Conservation (phyloP, 2,113 vertebrate species). For the Todiramphus saurophagus region DNA sequence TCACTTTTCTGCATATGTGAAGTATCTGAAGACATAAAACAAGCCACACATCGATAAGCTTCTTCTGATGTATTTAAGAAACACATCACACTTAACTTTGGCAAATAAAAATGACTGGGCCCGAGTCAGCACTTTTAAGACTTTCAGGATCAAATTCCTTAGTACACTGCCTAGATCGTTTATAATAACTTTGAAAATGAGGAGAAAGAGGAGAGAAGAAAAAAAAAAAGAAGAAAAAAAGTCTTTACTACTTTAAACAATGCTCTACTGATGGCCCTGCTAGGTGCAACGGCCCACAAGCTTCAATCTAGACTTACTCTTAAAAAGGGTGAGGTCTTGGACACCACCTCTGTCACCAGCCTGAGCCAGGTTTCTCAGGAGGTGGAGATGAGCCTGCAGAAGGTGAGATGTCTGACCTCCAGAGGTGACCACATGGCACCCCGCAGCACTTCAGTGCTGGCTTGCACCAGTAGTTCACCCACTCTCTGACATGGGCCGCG, state of each 20-base stretch:
- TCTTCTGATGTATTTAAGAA: not conserved
- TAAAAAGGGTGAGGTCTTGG: not conserved
- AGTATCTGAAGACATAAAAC: constrained; percentile 7
- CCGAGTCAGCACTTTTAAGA: constrained; percentile 16
- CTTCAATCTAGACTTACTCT: not conserved
- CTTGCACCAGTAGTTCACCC: not conserved
- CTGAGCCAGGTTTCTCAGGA: not conserved
- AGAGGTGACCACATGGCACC: not conserved
- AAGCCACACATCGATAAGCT: not conserved
- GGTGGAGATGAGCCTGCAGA: not conserved
- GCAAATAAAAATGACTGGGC: not conserved
- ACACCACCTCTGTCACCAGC: not conserved
- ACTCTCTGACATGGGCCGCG: not conserved
- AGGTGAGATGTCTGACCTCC: not conserved
- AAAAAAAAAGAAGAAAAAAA: not conserved
- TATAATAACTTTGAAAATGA: not conserved
- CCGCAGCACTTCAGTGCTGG: not conserved
- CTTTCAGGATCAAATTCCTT: not conserved
- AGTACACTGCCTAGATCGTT: not conserved
- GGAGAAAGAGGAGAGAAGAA: too few relatives aligned
- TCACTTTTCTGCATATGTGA: not conserved
- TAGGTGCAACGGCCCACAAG: not conserved
- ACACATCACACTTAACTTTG: constrained; percentile 4
- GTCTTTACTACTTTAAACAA: not conserved
- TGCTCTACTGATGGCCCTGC: not conserved